A percentile compares a stretch with the other conserved stretches of the same genome.
Conservation (phyloP, 1,140 invertebrate genomes). For the Vanessa tameamea region DNA sequence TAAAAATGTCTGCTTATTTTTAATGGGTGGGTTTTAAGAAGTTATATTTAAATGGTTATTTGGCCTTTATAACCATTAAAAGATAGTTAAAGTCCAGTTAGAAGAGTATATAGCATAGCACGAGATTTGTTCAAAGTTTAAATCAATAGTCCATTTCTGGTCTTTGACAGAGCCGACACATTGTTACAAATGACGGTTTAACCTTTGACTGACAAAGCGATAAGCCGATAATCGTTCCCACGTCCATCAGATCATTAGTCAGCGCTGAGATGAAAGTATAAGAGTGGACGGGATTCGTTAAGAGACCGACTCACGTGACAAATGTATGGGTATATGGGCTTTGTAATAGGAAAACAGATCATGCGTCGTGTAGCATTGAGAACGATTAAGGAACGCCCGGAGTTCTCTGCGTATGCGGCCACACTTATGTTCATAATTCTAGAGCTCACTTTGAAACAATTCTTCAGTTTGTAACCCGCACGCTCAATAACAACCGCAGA, state of each 20-base stretch:
- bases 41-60: too few species aligned
- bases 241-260: constrained; percentile 71
- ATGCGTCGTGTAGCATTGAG: constrained; percentile 32
- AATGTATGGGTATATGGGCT: constrained; percentile 55
- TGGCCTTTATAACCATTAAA: too few species aligned
- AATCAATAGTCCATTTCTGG: not conserved
- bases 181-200: constrained; percentile 53
- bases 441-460: constrained; percentile 12
- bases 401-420: not conserved
- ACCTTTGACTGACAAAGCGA: constrained; percentile 64
- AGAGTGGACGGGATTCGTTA: constrained; percentile 38
- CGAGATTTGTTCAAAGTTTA: not conserved
- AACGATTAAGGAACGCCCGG: constrained; percentile 17
- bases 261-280: constrained; percentile 62
- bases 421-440: constrained; percentile 2
- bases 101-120: not conserved
- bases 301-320: constrained; percentile 59
- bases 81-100: too few species aligned
- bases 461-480: constrained; percentile 9
- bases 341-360: constrained; percentile 59
- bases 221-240: constrained; percentile 63
- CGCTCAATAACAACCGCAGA: constrained; percentile 23
- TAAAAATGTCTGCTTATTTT: too few species aligned
- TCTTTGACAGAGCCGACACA: constrained; percentile 60
- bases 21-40: too few species aligned